Conservation (phyloP, 2,113 vertebrate genomes). For the Perca flavescens region DNA sequence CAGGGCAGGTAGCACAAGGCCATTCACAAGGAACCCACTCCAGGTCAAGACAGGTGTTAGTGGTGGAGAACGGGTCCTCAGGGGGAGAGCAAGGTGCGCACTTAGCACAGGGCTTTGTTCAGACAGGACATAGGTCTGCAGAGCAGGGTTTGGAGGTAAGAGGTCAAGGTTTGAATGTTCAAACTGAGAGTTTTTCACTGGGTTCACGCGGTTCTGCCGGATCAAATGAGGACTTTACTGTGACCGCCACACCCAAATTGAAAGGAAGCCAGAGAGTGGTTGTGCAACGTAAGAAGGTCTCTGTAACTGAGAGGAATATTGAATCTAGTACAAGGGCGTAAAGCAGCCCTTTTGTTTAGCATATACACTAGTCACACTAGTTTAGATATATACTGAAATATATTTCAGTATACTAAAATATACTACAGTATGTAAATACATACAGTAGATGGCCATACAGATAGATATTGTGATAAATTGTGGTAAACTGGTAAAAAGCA, state of each 20-base stretch:
- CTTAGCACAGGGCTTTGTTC: slow-evolving; percentile 21
- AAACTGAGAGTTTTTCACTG: slow-evolving; percentile 37
- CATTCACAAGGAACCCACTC: slow-evolving; percentile 51
- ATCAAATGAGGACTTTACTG: slow-evolving; percentile 50
- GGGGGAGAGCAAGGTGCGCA: slow-evolving; percentile 41
- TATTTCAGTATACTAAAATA: slow-evolving; percentile 8
- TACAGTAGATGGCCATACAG: background rate
- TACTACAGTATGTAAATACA: background rate
- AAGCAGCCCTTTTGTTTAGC: background rate
- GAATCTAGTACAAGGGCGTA: slow-evolving; percentile 65
- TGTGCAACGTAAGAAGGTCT: slow-evolving; percentile 75
- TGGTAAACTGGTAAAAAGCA: background rate
- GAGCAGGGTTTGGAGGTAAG: slow-evolving; percentile 47
- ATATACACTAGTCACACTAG: background rate
- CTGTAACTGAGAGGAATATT: slow-evolving; percentile 74
- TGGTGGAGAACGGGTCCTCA: slow-evolving; percentile 63
- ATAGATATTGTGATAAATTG: background rate
- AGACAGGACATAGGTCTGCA: slow-evolving; percentile 19
- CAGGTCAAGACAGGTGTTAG: slow-evolving; percentile 55
- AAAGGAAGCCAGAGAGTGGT: slow-evolving; percentile 69
- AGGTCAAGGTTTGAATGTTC: slow-evolving; percentile 43
- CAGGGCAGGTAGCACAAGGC: slow-evolving; percentile 42
- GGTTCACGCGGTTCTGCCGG: slow-evolving; percentile 44
- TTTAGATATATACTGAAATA: background rate
- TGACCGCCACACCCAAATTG: slow-evolving; percentile 47